phyloP scores from a whole-genome alignment of 2,888 invertebrate genomes.

The Euspilapteryx auroguttella region DNA sequence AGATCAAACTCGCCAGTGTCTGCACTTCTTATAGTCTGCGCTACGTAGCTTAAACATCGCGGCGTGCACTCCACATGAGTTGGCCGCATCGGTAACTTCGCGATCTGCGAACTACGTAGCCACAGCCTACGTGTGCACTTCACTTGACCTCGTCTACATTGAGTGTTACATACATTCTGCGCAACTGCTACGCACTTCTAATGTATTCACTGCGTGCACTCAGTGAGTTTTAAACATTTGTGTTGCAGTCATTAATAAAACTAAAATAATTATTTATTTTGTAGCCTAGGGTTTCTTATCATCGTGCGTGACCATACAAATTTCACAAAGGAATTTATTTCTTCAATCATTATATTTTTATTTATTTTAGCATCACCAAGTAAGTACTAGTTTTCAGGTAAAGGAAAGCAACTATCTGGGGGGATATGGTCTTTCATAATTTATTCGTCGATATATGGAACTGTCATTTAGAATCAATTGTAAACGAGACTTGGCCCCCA shows the following conservation, averaged over 20 bases:
- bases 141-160: conserved; percentile 40
- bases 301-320: no score
- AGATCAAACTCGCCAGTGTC: conserved; percentile 56
- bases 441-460: no score
- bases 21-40: conserved; percentile 61
- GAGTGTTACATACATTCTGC: conserved; percentile 47
- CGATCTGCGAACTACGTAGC: conserved; percentile 50
- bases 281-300: no score
- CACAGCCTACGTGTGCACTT: conserved; percentile 51
- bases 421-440: no score
- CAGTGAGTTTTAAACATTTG: conserved; percentile 57
- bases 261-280: no score
- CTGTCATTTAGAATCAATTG: no score
- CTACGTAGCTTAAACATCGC: conserved; percentile 58
- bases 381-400: no score
- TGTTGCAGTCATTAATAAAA: conserved; percentile 29
- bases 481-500: no score
- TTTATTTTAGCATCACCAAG: no score
- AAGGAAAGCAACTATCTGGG: no score
- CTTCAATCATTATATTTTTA: no score
- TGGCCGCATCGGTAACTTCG: conserved; percentile 51
- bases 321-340: no score
- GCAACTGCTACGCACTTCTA: conserved; percentile 42
- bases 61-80: conserved; percentile 50
- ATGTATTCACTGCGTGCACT: conserved; percentile 58